Evolutionary conservation across 2,113 vertebrate genomes (phyloP), one percentile per base, ranked within the genome.

Genomic region (Pelecanus crispus): DNA sequence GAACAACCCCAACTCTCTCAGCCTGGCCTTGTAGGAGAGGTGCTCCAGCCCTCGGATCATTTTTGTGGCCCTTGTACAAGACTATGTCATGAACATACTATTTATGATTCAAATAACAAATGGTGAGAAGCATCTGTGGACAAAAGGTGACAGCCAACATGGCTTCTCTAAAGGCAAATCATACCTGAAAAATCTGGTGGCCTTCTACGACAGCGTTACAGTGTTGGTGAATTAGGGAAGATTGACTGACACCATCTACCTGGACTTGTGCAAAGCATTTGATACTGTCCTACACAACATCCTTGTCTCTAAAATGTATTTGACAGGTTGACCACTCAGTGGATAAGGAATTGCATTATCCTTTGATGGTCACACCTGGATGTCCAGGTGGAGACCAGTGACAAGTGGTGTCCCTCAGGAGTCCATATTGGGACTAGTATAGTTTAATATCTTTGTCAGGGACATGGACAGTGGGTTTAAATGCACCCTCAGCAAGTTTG

Each of bases 181-280:
- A 2, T 44, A 14, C 7, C 12, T 52, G 36, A 58, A 17, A 70
- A 78, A 44, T 26, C 6, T 66, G 15, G 29, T 75, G n/a, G 10
- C n/a, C 12, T 75, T 65, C 40, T 55, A 40, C 1, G 1, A 22
- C 1, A 1, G 17, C 2, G 4, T 38, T 74, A 38, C 22, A 55
- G 17, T 17, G 5, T 13, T 63, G 13, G 26, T 32, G 28, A 3
- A 25, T 52, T 31, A 84, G 13, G 38, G 25, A 83, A 83, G 9
- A 52, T 10, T 6, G 10, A 21, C 4, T 21, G 34, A 55, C 2
- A 26, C 26, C 6, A 49, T 29, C 24, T 58, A 28, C 18, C 18
- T 18, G n/a, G n/a, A 74, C 3, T 28, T 40, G 9, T 40, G 18
- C 29, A 77, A 55, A 47, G 7, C 14, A 47, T 56, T 47, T 66